phyloP scores from a whole-genome alignment of 2,888 invertebrate genomes.

The Drosophila histrio region DNA sequence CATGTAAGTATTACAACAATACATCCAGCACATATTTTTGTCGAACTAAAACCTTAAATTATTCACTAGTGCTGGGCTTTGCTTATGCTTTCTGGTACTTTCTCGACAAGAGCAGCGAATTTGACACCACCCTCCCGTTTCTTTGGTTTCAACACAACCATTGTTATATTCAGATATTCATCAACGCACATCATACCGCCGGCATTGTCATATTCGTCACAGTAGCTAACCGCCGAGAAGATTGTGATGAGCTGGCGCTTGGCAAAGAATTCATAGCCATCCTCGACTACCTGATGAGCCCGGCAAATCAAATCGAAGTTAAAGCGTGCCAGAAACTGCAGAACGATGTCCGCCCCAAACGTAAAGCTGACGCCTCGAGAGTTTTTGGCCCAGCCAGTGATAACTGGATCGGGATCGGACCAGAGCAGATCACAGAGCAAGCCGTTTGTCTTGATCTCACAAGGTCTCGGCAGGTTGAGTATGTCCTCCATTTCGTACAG shows the following conservation, averaged over 20 bases:
- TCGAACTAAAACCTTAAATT: not conserved
- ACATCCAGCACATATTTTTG: not conserved
- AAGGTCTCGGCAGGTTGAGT: slow-evolving; percentile 97
- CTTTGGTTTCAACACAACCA: slow-evolving; percentile 39
- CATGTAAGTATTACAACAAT: no score
- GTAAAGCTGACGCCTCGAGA: slow-evolving; percentile 99
- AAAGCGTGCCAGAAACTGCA: slow-evolving; percentile 91
- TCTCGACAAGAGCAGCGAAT: not conserved
- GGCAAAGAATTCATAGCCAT: slow-evolving; percentile 99
- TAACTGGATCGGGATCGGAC: slow-evolving; percentile 98
- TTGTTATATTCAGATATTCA: slow-evolving; percentile 10
- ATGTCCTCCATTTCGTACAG: slow-evolving; percentile 99
- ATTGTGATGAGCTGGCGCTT: slow-evolving; percentile 97
- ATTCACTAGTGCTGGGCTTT: not conserved
- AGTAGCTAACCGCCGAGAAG: slow-evolving; percentile 97
- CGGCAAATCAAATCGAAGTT: slow-evolving; percentile 96
- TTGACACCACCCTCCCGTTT: not conserved
- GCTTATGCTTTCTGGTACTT: not conserved
- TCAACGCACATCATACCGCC: slow-evolving; percentile 91
- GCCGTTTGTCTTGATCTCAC: slow-evolving; percentile 98
- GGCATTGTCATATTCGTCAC: slow-evolving; percentile 94
- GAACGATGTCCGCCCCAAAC: slow-evolving; percentile 98
- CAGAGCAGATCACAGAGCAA: slow-evolving; percentile 97
- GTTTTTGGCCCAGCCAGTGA: slow-evolving; percentile 99
- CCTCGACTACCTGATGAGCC: slow-evolving; percentile 99